A percentile compares a stretch with the other conserved stretches of the same genome.
Conservation (phyloP, 2,797 vertebrate genomes). For the Schizopygopsis pylzovi region DNA sequence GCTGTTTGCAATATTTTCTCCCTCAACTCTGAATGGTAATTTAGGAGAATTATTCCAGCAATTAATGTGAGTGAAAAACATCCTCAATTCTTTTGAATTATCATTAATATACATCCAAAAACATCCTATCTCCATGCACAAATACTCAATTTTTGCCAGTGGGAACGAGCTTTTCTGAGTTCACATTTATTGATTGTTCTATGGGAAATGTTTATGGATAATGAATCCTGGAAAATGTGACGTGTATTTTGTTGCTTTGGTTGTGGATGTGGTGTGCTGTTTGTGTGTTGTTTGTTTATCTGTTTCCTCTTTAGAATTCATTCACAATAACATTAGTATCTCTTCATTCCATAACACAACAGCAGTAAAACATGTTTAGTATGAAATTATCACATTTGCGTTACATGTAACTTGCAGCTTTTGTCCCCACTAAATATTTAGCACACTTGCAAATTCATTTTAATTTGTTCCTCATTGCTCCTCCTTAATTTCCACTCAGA, state of each 20-base stretch:
- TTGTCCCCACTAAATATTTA: constrained; percentile 7
- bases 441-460: constrained; percentile 1
- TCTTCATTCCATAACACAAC: neutral
- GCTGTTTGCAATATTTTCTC: constrained; percentile 48
- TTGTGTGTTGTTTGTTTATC: constrained; percentile 43
- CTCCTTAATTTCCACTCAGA: neutral
- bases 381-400: neutral
- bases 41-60: constrained; percentile 46
- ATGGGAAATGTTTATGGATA: constrained; percentile 26
- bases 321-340: constrained; percentile 3
- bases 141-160: constrained; percentile 5
- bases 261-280: neutral
- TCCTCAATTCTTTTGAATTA: constrained; percentile 15
- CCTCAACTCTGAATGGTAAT: constrained; percentile 49
- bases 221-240: constrained; percentile 7
- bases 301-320: constrained; percentile 41
- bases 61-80: constrained; percentile 4
- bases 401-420: neutral
- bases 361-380: neutral
- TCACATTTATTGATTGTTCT: constrained; percentile 38
- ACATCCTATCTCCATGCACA: constrained; percentile 2
- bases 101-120: constrained; percentile 10
- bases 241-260: constrained; percentile 2
- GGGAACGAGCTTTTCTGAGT: constrained; percentile 3
- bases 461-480: neutral